Conservation (phyloP, 1,140 invertebrate species). For the Aradophagus sp. region DNA sequence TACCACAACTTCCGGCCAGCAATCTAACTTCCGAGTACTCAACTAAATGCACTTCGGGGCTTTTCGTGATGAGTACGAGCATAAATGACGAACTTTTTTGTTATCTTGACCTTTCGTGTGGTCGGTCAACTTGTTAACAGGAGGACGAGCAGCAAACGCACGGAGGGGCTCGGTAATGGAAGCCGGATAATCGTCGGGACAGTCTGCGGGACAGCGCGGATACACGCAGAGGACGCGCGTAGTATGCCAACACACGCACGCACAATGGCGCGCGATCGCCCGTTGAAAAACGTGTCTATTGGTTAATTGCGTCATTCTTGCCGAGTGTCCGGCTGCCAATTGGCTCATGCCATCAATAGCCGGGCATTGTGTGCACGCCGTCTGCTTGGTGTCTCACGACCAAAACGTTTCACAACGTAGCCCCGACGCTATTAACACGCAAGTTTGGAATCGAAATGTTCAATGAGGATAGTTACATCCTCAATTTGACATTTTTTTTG, state of each 20-base stretch:
- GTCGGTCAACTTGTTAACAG: constrained; percentile 45
- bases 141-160: constrained; percentile 28
- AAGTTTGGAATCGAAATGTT: too few species aligned
- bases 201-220: constrained; percentile 23
- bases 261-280: constrained; percentile 43
- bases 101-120: constrained; percentile 27
- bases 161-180: constrained; percentile 37
- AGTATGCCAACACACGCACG: constrained; percentile 1
- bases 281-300: constrained; percentile 68
- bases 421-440: too few species aligned
- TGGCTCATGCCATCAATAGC: constrained; percentile 66
- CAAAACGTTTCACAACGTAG: constrained; percentile 58
- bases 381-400: constrained; percentile 53
- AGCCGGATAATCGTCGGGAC: constrained; percentile 41
- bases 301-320: constrained; percentile 72
- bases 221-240: constrained; percentile 2
- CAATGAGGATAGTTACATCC: too few species aligned
- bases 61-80: constrained; percentile 18
- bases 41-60: too few species aligned
- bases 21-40: too few species aligned
- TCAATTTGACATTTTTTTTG: too few species aligned
- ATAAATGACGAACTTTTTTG: constrained; percentile 15
- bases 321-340: constrained; percentile 65
- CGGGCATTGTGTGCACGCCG: constrained; percentile 47
- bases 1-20: too few species aligned